Conservation (phyloP, 2,888 invertebrate species). For the Horisme vitalbata region DNA sequence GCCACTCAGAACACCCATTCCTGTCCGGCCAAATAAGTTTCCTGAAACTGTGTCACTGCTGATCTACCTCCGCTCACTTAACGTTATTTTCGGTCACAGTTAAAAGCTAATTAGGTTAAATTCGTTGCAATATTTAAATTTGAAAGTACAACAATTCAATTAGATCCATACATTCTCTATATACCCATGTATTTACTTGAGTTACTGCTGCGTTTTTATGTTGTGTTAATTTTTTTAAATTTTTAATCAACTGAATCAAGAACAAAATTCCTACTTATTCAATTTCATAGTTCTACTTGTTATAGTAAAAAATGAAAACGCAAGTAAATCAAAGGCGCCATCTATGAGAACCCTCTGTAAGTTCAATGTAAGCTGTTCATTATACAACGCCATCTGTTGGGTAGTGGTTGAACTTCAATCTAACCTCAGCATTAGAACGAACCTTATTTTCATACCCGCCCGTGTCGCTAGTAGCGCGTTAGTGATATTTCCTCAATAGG, state of each 20-base stretch:
- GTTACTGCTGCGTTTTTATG: too few relatives aligned
- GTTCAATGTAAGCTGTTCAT: conserved; percentile 9
- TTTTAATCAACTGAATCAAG: too few relatives aligned
- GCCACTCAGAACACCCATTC: conserved; percentile 55
- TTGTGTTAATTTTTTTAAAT: too few relatives aligned
- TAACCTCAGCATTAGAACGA: background rate
- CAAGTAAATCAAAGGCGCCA: conserved; percentile 32
- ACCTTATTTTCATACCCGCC: conserved; percentile 4
- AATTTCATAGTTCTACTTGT: too few relatives aligned
- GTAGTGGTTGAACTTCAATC: conserved; percentile 9
- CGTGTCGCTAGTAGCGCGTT: conserved; percentile 14
- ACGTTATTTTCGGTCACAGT: too few relatives aligned
- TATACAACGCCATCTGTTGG: conserved; percentile 10
- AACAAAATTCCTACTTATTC: too few relatives aligned
- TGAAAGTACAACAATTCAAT: too few relatives aligned
- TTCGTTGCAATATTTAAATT: too few relatives aligned
- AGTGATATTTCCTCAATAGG: background rate
- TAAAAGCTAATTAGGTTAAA: too few relatives aligned
- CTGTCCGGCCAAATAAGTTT: conserved; percentile 48
- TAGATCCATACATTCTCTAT: too few relatives aligned
- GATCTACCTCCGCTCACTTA: too few relatives aligned
- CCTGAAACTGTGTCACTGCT: conserved; percentile 29
- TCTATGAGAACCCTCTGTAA: conserved; percentile 28
- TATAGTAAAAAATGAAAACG: background rate
- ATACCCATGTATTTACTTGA: too few relatives aligned